Conservation (phyloP, 2,797 vertebrate species). For the Kryptopterus vitreolus region DNA sequence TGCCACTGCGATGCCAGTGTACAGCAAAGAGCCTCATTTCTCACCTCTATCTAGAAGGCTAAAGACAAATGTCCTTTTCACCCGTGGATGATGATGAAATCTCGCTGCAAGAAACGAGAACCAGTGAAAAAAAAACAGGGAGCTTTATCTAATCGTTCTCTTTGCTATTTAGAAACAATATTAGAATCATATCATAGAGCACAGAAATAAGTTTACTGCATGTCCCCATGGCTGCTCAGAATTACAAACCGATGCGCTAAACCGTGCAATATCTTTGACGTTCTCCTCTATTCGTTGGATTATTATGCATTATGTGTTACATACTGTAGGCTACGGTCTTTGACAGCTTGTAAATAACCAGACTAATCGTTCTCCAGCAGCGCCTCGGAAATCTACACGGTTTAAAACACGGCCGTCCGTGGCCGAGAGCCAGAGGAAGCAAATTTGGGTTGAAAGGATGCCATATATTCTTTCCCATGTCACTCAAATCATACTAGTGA, state of each 20-base stretch:
- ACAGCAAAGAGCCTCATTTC: neutral
- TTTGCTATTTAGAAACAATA: neutral
- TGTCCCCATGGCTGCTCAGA: neutral
- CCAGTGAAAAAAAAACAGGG: neutral
- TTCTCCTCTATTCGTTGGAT: neutral
- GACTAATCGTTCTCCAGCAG: neutral
- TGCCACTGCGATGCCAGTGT: neutral
- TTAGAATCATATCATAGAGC: neutral
- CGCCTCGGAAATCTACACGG: neutral
- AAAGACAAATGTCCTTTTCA: slow-evolving; percentile 8
- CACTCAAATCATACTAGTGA: no score
- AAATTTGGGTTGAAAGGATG: slow-evolving; percentile 4
- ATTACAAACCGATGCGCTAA: no score
- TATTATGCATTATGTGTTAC: neutral
- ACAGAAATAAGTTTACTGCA: neutral
- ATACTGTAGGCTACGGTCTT: neutral
- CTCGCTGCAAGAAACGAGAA: neutral
- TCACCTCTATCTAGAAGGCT: neutral
- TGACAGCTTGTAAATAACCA: neutral
- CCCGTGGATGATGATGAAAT: slow-evolving; percentile 10
- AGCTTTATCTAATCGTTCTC: neutral
- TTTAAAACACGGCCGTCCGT: neutral
- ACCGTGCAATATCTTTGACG: neutral
- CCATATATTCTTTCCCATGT: neutral
- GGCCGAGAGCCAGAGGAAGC: neutral